Base-by-base conservation (phyloP, 2,888 invertebrate genomes). In the Hydrotaea diabolus region DNA sequence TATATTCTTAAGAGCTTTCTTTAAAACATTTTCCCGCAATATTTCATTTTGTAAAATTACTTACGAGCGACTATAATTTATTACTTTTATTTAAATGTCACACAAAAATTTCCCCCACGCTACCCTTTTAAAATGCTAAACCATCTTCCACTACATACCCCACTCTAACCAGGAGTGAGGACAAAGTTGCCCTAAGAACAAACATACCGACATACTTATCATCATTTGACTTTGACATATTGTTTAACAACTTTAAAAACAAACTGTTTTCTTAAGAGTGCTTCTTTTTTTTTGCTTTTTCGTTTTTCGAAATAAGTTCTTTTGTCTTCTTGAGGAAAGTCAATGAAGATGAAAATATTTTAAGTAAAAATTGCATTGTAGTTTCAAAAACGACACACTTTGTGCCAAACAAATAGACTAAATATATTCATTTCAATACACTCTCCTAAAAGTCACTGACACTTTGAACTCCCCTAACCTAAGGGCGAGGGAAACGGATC, bases 151-250 rank as follows among this genome's bases (percentile, higher is more conserved):
- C 26, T 11, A 23, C 21, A 4, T 59, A 23, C 26, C 2, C 21
- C 59, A 59, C 23, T 2, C 13, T 17, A 7, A 5, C 4, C 5
- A 59, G 59, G 59, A 59, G 59, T 59, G 26, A 13, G 26, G 15
- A 11, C 23, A 59, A n/a, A 11, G 11, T 36, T 8, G 36, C 8
- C 2, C 0, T n/a, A 64, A 36, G 17, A 7, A n/a, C n/a, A 8
- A 1, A 64, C 5, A 64, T 36, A 19, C 57, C 17, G 19, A 57
- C 57, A 57, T 19, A 59, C 59, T 59, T 66, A 66, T 66, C 76
- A 81, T 79, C 84, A 81, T 76, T 81, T 84, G 62, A 71, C 62
- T 78, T 78, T 84, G 81, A 84, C 81, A 84, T 76, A 79, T 84
- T 84, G 76, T 76, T 81, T 69, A 84, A 84, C 81, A 84, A 84